Base-by-base conservation (phyloP, 2,888 invertebrate species). In the Branchellion lobata region DNA sequence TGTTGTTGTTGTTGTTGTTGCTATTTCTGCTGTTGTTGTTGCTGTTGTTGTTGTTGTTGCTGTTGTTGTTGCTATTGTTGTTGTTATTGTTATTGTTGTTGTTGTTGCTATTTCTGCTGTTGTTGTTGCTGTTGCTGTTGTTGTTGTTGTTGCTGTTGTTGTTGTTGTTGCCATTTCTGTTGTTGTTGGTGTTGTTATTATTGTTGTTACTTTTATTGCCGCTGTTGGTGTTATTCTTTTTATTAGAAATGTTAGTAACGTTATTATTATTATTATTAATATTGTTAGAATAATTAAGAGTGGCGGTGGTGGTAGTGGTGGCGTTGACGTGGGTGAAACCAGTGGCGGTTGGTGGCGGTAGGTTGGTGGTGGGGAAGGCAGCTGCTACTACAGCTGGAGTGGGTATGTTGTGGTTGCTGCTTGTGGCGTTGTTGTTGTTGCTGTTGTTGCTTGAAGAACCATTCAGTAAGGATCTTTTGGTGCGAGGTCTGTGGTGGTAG, bases 1-100 rank as follows among this genome's bases (percentile, higher is more conserved):
- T 74, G 21, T 74, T 40, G 31, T 40, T 74, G 51, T 34, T 74
- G 51, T 74, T 74, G n/a, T 69, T 31, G 29, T 29, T 11, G 5
- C 27, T 29, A 8, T 11, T 29, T 5, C 27, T 69, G 61, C 61
- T 57, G 14, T 14, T n/a, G 5, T 74, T 24, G 31, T 40, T 18
- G 36, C n/a, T 74, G 29, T 40, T 74, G 29, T 24, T 40, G 2
- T 40, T 21, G 8, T 40, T 34, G 51, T 14, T 14, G 21, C 3
- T 74, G 21, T 74, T 40, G 31, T 40, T 74, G 51, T 34, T 74
- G 51, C 36, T 74, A 18, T 18, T 69, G 61, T n/a, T 57, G 14
- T 14, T n/a, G 5, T 74, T 24, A 40, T 40, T 18, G 36, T 40
- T 74, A 24, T 40, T 74, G 29, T 24, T 40, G 2, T 40, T 21